phyloP scores from a whole-genome alignment of 2,888 invertebrate species.

The Micoletzkya japonica region DNA sequence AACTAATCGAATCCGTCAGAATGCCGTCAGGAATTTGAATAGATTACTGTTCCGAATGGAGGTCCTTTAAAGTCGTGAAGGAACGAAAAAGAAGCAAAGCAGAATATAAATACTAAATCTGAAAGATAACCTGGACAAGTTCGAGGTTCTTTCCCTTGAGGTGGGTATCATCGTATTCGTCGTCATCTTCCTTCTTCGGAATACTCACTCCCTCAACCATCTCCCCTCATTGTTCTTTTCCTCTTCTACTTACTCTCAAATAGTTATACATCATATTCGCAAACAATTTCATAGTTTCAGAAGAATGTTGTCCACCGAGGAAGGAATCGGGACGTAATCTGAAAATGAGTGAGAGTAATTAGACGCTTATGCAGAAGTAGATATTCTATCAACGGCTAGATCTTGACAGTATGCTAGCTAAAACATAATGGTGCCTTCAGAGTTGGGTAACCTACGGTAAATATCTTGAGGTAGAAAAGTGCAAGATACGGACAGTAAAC shows the following conservation, averaged over 20 bases:
- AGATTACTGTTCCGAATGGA: too few species aligned
- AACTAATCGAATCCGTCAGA: too few species aligned
- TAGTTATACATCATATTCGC: slow-evolving; percentile 21
- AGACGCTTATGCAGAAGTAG: too few species aligned
- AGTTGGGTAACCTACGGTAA: background rate
- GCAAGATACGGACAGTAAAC: background rate
- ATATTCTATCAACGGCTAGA: too few species aligned
- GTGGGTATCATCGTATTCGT: background rate
- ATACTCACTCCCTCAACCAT: slow-evolving; percentile 2
- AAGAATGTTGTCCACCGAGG: slow-evolving; percentile 12
- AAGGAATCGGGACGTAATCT: too few species aligned
- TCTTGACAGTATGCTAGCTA: too few species aligned
- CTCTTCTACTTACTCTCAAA: background rate
- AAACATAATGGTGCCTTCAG: background rate
- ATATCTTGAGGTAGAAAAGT: too few species aligned
- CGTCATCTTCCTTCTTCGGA: slow-evolving; percentile 7
- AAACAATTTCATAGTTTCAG: slow-evolving; percentile 18
- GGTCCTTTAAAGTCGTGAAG: too few species aligned
- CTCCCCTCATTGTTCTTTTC: too few species aligned
- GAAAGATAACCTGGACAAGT: slow-evolving; percentile 3
- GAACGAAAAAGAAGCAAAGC: too few species aligned
- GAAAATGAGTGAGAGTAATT: too few species aligned
- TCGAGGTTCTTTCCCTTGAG: slow-evolving; percentile 5
- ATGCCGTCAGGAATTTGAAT: too few species aligned
- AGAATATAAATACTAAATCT: background rate